Conservation (phyloP, 2,888 invertebrate genomes). For the Parochlus steinenii region DNA sequence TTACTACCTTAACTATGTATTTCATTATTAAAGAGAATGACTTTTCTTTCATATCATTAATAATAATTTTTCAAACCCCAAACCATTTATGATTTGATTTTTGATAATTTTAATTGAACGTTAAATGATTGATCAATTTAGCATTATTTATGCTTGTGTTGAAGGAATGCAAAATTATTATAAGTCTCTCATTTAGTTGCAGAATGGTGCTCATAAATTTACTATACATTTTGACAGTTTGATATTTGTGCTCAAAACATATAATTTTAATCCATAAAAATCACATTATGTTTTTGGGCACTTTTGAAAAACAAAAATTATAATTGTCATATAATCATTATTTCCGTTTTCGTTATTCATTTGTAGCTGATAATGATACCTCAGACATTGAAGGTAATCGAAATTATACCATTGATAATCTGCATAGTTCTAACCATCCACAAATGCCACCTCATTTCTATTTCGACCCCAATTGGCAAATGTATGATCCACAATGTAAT, state of each 20-base stretch:
- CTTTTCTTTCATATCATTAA: background rate
- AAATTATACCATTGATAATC: constrained; percentile 1
- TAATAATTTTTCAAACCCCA: constrained; percentile 4
- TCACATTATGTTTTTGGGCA: background rate
- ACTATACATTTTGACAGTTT: no score
- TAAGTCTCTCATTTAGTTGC: no score
- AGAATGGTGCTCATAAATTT: no score
- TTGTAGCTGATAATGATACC: constrained; percentile 29
- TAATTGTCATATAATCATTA: constrained; percentile 9
- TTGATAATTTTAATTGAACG: background rate
- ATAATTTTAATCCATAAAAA: background rate
- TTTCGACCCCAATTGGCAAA: constrained; percentile 13
- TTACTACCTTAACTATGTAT: no score
- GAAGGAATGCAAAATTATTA: constrained; percentile 9
- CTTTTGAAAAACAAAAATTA: background rate
- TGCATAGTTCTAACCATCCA: constrained; percentile 3
- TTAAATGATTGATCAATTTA: constrained; percentile 8
- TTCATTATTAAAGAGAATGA: no score
- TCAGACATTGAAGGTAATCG: constrained; percentile 23
- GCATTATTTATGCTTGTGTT: constrained; percentile 12
- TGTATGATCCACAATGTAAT: constrained; percentile 14
- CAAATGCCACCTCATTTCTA: constrained; percentile 11
- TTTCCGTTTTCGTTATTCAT: constrained; percentile 13
- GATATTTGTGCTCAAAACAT: background rate
- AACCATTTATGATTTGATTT: constrained; percentile 3